phyloP scores from a whole-genome alignment of 2,888 invertebrate genomes.

The Lithodes maja region DNA sequence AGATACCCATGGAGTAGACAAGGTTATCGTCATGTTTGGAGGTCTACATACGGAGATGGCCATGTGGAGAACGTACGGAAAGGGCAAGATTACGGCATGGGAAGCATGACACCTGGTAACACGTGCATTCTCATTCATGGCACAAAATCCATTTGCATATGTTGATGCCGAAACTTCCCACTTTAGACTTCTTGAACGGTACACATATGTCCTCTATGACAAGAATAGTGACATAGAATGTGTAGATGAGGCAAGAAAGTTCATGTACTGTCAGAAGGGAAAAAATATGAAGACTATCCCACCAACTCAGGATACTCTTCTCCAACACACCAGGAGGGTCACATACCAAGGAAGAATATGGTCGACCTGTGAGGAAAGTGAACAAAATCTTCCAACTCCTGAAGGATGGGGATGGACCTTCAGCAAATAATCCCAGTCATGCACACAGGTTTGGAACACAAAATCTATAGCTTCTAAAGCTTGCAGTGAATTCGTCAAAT shows the following conservation, averaged over 20 bases:
- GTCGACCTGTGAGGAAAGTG: conserved; percentile 9
- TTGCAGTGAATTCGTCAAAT: conserved; percentile 12
- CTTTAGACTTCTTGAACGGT: not conserved
- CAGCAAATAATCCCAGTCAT: not conserved
- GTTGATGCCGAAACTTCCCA: not conserved
- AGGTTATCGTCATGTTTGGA: not conserved
- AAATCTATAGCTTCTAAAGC: not conserved
- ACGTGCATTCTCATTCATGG: not conserved
- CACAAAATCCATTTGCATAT: not conserved
- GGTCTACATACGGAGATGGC: not conserved
- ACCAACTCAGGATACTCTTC: conserved; percentile 24
- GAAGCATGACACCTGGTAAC: not conserved
- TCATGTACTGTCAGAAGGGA: conserved; percentile 6
- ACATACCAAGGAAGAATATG: conserved; percentile 16
- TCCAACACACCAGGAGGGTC: not conserved
- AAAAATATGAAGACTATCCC: conserved; percentile 21
- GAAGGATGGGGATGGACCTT: conserved; percentile 10
- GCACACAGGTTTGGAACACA: not conserved
- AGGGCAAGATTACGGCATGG: not conserved
- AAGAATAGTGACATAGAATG: not conserved
- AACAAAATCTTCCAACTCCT: not conserved
- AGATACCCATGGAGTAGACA: not conserved
- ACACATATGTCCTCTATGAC: not conserved
- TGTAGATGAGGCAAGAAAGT: conserved; percentile 4
- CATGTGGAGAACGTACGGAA: not conserved